Percentiles rank a stretch among this genome's conserved stretches.
phyloP scores from a whole-genome alignment of 2,797 vertebrate species.

The Fistularia commersonii region DNA sequence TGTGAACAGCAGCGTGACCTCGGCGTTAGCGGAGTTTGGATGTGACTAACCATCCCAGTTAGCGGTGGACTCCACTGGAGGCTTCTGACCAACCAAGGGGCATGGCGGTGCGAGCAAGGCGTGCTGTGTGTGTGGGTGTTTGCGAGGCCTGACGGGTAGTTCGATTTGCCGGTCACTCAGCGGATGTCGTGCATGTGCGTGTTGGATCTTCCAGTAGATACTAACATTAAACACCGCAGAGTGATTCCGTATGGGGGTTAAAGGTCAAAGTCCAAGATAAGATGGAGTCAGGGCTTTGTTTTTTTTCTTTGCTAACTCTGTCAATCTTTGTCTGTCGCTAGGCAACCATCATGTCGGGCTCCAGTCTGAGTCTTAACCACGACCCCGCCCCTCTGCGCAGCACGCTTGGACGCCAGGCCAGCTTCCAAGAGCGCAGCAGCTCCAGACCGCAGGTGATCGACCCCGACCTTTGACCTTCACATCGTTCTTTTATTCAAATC shows the following conservation, averaged over 20 bases:
- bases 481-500: not conserved
- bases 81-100: too few relatives aligned
- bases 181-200: slow-evolving; percentile 46
- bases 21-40: too few relatives aligned
- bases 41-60: too few relatives aligned
- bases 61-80: too few relatives aligned
- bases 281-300: not conserved
- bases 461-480: not conserved
- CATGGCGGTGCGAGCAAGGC: slow-evolving; percentile 70
- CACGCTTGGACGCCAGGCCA: slow-evolving; percentile 92
- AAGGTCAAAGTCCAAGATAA: slow-evolving; percentile 10
- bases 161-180: too few relatives aligned
- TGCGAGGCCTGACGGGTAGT: slow-evolving; percentile 51
- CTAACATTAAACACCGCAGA: too few relatives aligned
- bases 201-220: too few relatives aligned
- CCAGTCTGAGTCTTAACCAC: slow-evolving; percentile 93
- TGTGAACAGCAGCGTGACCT: too few relatives aligned
- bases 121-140: slow-evolving; percentile 52
- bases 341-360: slow-evolving; percentile 99
- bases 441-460: slow-evolving; percentile 84
- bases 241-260: too few relatives aligned
- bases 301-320: slow-evolving; percentile 3
- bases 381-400: slow-evolving; percentile 82
- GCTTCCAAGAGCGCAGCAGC: slow-evolving; percentile 93
- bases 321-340: slow-evolving; percentile 56